Evolutionary conservation across 2,888 invertebrate genomes (phyloP), one percentile per base, ranked within the genome.

Genomic region (Scaptomyza flava): DNA sequence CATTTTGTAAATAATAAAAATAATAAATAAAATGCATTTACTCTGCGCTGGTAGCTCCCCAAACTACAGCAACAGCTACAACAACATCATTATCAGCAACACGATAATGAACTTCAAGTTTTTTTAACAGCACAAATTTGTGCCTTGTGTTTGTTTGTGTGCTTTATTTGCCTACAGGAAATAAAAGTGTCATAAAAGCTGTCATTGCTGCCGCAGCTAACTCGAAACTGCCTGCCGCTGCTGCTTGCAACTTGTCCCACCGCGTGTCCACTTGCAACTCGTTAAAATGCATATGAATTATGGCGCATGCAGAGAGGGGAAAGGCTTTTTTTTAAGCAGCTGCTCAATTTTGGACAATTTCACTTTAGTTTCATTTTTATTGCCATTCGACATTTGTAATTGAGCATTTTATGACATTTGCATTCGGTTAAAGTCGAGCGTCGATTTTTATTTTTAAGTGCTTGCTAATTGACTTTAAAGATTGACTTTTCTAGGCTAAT

Each of bases 121-220:
- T 83, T 83, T 86, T 50, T 76, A 54, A 72, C 66, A 69, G 68
- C 75, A 65, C 58, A 58, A 14, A 38, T 38, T 41, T 41, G 38
- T 38, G 38, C 38, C 14, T 38, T 8, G 3, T 41, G 14, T 17
- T 17, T 17, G 17, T 17, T 17, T 17, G 17, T 17, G 38, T 14
- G 83, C 67, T 77, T 82, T 85, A 82, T 85, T 77, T 87, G 81
- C 75, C 76, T 81, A 66, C 76, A 76, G 85, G 76, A 82, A 82
- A 87, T 84, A 81, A 84, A 82, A 87, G 64, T 82, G 87, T 79
- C 81, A 79, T 82, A 82, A 82, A 82, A 87, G 81, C 66, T 66
- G 70, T 72, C 81, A 79, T 74, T 73, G 50, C 67, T 68, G 73
- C 67, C 73, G 68, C 51, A 41, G 41, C 41, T 59, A 48, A 51